A percentile compares a stretch with the other conserved stretches of the same genome.
phyloP scores from a whole-genome alignment of 1,140 invertebrate genomes.

The Papilio polyxenes region DNA sequence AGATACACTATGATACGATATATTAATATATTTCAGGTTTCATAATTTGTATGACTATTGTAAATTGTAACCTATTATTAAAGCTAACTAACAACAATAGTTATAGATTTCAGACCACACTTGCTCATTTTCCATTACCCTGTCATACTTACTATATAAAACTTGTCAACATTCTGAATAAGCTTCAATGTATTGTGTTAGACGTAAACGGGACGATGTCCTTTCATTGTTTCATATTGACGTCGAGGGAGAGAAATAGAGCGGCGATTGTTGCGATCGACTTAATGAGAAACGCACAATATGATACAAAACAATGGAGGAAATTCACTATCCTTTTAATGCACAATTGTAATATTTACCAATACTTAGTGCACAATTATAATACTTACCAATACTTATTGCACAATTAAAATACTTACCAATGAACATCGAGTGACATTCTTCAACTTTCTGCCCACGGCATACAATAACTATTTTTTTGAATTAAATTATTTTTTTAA shows the following conservation, averaged over 20 bases:
- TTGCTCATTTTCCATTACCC: not conserved
- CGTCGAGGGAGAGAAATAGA: constrained; percentile 24
- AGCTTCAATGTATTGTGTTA: constrained; percentile 18
- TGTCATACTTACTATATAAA: not conserved
- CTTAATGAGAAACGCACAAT: constrained; percentile 28
- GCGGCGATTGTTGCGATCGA: constrained; percentile 18
- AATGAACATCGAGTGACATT: too few species aligned
- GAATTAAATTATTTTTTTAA: too few species aligned
- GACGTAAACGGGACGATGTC: constrained; percentile 19
- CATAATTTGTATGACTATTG: not conserved
- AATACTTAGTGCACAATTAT: not conserved
- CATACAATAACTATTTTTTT: too few species aligned
- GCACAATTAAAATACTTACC: not conserved
- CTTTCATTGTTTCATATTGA: constrained; percentile 18
- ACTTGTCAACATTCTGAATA: not conserved
- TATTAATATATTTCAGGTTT: too few species aligned
- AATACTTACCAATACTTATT: not conserved
- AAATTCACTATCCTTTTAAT: not conserved
- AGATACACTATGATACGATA: too few species aligned
- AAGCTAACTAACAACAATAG: not conserved
- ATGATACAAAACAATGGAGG: not conserved
- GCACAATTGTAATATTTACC: not conserved
- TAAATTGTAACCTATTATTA: not conserved
- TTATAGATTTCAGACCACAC: constrained; percentile 1
- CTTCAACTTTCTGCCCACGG: too few species aligned